Base-by-base conservation (phyloP, 1,140 invertebrate genomes). In the Aporrectodea caliginosa region DNA sequence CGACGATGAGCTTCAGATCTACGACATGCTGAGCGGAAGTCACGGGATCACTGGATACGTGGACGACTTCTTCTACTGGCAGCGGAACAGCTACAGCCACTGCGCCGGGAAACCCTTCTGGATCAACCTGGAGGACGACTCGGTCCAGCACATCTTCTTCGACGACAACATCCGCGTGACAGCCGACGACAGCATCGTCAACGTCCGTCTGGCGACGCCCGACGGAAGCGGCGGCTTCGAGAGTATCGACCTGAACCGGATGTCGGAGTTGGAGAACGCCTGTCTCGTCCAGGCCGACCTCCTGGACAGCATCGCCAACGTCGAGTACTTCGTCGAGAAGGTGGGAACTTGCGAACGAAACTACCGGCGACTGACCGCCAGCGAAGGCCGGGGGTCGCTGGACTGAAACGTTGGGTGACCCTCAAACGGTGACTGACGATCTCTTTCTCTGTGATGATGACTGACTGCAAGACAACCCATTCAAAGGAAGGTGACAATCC, bases 71-170 rank as follows among this genome's bases (percentile, higher is more conserved):
- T 33, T 31, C 27, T 82, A 83, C 73, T 88, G 87, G 87, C 84
- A 85, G 69, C 81, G 81, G 16, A 79, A 87, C 77, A 76, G 79
- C 14, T 88, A 86, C 78, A 77, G 84, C 70, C 83, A 85, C 76
- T 73, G 74, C 32, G 79, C 83, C 1, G 84, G 82, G 16, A 88
- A 88, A 82, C 87, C 87, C 1, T 70, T 86, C 27, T 86, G 85
- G 83, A 83, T 88, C 16, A 85, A 87, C 74, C 83, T 82, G 1
- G 83, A 77, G 77, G 84, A 86, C 75, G 30, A 74, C 0, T 78
- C 73, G 0, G 83, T 85, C n/a, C 86, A 87, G 31, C 87, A 88
- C 78, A 87, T 88, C 72, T 84, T 88, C 76, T 88, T 88, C 79
- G 87, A 88, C 73, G 87, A 88, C 80, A 87, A 87, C 76, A 85